Conservation (phyloP, 2,888 invertebrate genomes). For the Laothoe populi region DNA sequence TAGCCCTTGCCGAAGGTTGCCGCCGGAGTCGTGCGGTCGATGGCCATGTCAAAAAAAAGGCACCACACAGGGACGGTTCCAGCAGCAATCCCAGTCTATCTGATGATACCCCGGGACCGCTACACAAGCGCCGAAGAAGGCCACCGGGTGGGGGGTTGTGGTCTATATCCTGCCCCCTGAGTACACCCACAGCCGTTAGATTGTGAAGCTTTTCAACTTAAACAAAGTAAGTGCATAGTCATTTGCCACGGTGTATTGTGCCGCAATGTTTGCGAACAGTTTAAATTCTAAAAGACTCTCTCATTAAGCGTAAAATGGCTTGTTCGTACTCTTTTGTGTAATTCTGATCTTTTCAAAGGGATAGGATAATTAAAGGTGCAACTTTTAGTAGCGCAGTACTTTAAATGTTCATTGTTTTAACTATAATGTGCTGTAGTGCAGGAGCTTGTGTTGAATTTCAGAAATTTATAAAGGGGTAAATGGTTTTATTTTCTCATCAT, state of each 20-base stretch:
- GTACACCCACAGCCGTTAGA: neutral
- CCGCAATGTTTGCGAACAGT: constrained; percentile 5
- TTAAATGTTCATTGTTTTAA: neutral
- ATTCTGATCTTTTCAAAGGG: constrained; percentile 14
- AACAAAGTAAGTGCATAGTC: constrained; percentile 20
- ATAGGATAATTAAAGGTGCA: constrained; percentile 16
- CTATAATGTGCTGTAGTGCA: neutral
- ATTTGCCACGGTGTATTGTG: constrained; percentile 16
- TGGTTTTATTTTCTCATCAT: no score
- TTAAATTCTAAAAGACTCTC: constrained; percentile 15
- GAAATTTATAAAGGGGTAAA: no score
- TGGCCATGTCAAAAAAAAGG: no score
- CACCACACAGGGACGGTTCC: no score
- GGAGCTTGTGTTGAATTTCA: no score
- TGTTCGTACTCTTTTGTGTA: constrained; percentile 5
- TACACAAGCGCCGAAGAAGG: no score
- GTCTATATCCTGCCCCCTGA: no score
- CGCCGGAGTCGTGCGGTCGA: no score
- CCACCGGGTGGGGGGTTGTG: neutral
- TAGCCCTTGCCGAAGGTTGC: no score
- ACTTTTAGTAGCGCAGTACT: neutral
- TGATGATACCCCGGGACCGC: no score
- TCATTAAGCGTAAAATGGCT: constrained; percentile 16
- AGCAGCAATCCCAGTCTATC: no score
- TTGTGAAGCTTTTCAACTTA: constrained; percentile 8